Evolutionary conservation across 2,888 invertebrate genomes (phyloP).

Genomic region (Tanypteryx hageni): DNA sequence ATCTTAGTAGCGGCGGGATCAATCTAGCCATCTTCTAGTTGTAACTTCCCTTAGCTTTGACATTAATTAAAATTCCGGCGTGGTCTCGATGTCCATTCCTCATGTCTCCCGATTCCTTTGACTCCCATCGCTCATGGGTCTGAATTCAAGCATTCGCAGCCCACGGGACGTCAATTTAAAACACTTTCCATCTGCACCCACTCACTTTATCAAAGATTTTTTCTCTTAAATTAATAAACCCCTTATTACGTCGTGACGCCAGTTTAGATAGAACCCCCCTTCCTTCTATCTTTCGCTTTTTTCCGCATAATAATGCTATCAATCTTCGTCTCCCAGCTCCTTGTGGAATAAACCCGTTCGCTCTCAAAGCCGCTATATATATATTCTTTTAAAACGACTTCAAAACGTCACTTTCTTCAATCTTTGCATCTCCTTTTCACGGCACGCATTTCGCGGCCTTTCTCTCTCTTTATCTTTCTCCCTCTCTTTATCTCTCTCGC

Average conservation of each 20-base stretch:
- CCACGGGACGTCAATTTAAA: too few species aligned
- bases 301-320: background rate
- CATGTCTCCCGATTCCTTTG: background rate
- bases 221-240: constrained; percentile 1
- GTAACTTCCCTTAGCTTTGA: background rate
- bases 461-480: background rate
- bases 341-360: constrained; percentile 6
- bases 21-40: background rate
- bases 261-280: background rate
- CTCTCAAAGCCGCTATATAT: background rate
- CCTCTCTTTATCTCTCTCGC: background rate
- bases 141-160: background rate
- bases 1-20: background rate
- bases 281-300: background rate
- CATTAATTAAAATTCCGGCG: background rate
- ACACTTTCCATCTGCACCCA: background rate
- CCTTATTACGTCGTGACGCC: constrained; percentile 6
- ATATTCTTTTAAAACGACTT: constrained; percentile 10
- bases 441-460: background rate
- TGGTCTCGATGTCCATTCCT: background rate
- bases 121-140: background rate
- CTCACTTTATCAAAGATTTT: background rate
- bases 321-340: background rate
- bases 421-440: constrained; percentile 22
- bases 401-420: constrained; percentile 17